Base-by-base conservation (phyloP, 1,140 invertebrate genomes). In the Drosophila lacteicornis region DNA sequence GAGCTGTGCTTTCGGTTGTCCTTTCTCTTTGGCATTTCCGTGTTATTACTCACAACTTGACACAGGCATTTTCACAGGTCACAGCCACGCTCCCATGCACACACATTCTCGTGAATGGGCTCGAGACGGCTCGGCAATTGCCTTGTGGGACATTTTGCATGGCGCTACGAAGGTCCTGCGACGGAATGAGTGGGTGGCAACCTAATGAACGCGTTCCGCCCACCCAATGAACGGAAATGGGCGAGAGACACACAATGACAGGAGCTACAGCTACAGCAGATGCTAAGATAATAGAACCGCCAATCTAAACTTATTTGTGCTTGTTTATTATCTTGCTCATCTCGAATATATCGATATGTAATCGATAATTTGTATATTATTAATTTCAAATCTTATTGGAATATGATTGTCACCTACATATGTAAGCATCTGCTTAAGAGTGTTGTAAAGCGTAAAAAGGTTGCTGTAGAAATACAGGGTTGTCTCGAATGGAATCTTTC, bases 11-110 rank as follows among this genome's bases (percentile, higher is more conserved):
- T 66, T 66, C 36, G 43, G 53, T 27, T 68, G 78, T 62, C 61
- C 68, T 68, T 79, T 75, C 79, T 43, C 47, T 68, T 77, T 58
- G 77, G 76, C 68, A 51, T 83, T 83, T 88, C 84, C 80, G 80
- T 87, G 86, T 83, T 88, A 87, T 87, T 88, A 88, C 84, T 88
- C 84, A 87, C 84, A 88, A 83, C 80, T 87, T 87, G 80, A 88
- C 80, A 80, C 80, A 70, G 76, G 62, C 84, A 82, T 83, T 87
- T 82, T 80, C 80, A 79, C 76, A 73, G 82, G 82, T 74, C 78
- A 84, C 67, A 55, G 56, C 47, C 58, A 62, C 30, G 55, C 53
- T 60, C 57, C 40, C 56, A 49, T 40, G 42, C 60, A 51, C 57
- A 30, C 47, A 33, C 40, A 49, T 40, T 22, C 43, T 42, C 27